Base-by-base conservation (phyloP, 2,113 vertebrate genomes). In the Rhizomys pruinosus region DNA sequence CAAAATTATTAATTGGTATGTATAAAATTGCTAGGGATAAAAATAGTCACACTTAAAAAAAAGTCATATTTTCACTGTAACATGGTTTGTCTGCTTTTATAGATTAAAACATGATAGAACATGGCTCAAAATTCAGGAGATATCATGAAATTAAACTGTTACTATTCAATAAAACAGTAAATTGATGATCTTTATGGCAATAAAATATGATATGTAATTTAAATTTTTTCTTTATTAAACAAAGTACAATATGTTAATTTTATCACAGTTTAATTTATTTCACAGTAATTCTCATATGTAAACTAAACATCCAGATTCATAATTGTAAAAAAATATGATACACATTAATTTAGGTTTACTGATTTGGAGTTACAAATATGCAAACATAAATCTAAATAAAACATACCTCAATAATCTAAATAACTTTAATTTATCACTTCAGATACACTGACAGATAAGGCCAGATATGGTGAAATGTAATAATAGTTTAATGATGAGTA, bases 201-300 rank as follows among this genome's bases (percentile, higher is more conserved):
- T 74, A 69, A 87, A 93, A 87, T 34, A 15, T 63, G 12, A 64
- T 61, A 76, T 20, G 79, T 13, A 71, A 79, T 94, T 74, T 91
- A 71, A 5, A 17, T 34, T 80, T 84, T 3, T 22, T n/a, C 37
- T 79, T 5, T 66, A 85, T 42, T 90, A 77, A 87, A 89, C 55
- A 92, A 68, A 92, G 71, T 27, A 2, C 1, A 73, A 12, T 93
- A 37, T 5, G 16, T 90, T 76, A 89, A 77, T 80, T 82, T 47
- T 69, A 90, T 69, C n/a, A 80, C 89, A 91, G 73, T 68, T 59
- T 78, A 89, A 79, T 72, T n/a, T 69, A 80, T 57, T 91, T 95
- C 78, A 59, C 39, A 89, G 0, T 19, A 76, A 84, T 72, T 71
- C 22, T 68, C 10, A 16, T 71, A 29, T 27, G 1, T n/a, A n/a